Conservation (phyloP, 2,797 vertebrate genomes). For the Alectoris magna region DNA sequence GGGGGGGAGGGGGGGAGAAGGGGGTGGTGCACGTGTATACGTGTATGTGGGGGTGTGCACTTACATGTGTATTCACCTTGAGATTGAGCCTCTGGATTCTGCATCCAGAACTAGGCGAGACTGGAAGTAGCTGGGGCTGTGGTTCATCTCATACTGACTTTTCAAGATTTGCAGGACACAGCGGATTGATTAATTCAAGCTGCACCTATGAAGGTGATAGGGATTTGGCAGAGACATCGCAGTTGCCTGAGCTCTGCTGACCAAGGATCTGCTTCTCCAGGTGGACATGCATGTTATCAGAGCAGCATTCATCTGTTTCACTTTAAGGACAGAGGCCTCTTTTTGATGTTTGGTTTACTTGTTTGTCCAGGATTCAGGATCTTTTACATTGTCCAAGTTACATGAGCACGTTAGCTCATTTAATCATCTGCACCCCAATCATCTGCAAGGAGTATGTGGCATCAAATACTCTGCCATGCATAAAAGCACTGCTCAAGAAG, state of each 20-base stretch:
- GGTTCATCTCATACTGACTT: not conserved
- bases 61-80: not conserved
- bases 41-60: accelerated
- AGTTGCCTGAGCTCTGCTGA: not conserved
- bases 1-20: too few species aligned
- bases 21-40: too few species aligned
- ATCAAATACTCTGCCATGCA: not conserved
- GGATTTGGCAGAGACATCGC: not conserved
- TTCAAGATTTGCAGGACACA: not conserved
- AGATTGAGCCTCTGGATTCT: not conserved
- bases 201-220: not conserved
- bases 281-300: not conserved
- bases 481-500: not conserved
- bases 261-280: not conserved
- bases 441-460: not conserved
- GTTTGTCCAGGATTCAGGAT: not conserved
- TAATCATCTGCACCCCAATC: not conserved
- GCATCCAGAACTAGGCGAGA: not conserved
- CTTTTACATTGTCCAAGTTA: not conserved
- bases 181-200: not conserved
- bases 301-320: not conserved
- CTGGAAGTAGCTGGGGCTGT: not conserved
- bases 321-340: not conserved
- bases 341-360: slow-evolving; percentile 4
- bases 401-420: not conserved